Base-by-base conservation (phyloP, 2,888 invertebrate genomes). In the Ochlodes sylvanus region DNA sequence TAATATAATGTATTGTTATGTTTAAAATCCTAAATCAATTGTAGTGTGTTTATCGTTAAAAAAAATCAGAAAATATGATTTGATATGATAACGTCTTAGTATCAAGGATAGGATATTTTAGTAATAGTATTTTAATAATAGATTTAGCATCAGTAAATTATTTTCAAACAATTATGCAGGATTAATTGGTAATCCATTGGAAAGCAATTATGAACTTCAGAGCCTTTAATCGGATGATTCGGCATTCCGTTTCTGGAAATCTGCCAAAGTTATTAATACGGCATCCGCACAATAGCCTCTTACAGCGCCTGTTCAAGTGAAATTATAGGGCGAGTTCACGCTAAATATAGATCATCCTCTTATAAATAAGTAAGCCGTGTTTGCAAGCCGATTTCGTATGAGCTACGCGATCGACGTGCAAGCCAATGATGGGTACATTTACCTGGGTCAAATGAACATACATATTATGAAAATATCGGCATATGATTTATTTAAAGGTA, bases 261-360 rank as follows among this genome's bases (percentile, higher is more conserved):
- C 21, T 52, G 52, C 52, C 52, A 52, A 27, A 52, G 52, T 52
- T 52, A 50, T 50, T 50, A 50, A 52, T 52, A 52, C 52, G 52
- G 27, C 27, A 52, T 52, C 52, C 52, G 21, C 27, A 52, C 14
- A 52, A 52, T 52, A 52, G 52, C 21, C 52, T 52, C 27, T 52
- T 50, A 19, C 14, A 14, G 52, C 52, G 52, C 21, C 27, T 52
- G 27, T 52, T 52, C 27, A 52, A 52, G 52, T 52, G 52, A 52
- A 52, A 27, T 52, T 27, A 52, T 52, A 52, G 52, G 52, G 21
- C 27, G n/a, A 21, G 52, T 52, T 27, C 7, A 27, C 10, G 52
- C 27, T 27, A 47, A 47, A 52, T 52, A 27, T 52, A 52, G 52
- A 52, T 52, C 27, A 52, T 52, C 52, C 52, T 21, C 52, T 52